phyloP scores from a whole-genome alignment of 2,888 invertebrate species.

The Microdon myrmicae region DNA sequence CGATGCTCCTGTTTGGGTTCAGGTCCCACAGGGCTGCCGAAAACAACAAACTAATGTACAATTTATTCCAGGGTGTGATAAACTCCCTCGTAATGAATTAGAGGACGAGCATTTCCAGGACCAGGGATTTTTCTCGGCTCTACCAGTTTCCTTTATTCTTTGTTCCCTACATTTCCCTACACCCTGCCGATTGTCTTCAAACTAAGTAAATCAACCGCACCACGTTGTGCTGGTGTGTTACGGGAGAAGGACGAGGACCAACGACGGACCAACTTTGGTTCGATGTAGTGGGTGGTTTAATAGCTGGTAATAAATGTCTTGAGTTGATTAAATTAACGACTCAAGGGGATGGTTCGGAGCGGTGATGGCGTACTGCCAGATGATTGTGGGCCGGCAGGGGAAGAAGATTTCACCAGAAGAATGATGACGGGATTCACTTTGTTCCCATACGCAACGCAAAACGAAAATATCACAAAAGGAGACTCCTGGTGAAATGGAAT shows the following conservation, averaged over 20 bases:
- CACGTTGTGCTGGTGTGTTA: background rate
- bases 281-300: constrained; percentile 57
- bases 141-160: background rate
- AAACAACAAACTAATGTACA: constrained; percentile 52
- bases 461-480: background rate
- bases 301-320: constrained; percentile 57
- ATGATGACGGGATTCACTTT: constrained; percentile 26
- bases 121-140: constrained; percentile 38
- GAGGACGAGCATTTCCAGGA: constrained; percentile 47
- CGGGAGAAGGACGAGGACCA: constrained; percentile 1
- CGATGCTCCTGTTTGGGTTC: background rate
- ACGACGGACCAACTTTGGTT: constrained; percentile 22
- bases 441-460: background rate
- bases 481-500: constrained; percentile 33
- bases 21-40: constrained; percentile 37
- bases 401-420: constrained; percentile 19
- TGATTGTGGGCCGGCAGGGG: constrained; percentile 22
- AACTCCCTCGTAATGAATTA: constrained; percentile 51
- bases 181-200: constrained; percentile 19
- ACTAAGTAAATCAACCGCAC: constrained; percentile 15
- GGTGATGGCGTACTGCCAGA: too few relatives aligned
- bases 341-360: constrained; percentile 45
- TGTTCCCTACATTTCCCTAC: background rate
- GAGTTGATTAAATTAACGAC: constrained; percentile 57
- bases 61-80: constrained; percentile 52